These are phyloP conservation scores for Lates calcarifer DNA, from an alignment of 2,113 vertebrate genomes.

Conservation along the genomic window DNA sequence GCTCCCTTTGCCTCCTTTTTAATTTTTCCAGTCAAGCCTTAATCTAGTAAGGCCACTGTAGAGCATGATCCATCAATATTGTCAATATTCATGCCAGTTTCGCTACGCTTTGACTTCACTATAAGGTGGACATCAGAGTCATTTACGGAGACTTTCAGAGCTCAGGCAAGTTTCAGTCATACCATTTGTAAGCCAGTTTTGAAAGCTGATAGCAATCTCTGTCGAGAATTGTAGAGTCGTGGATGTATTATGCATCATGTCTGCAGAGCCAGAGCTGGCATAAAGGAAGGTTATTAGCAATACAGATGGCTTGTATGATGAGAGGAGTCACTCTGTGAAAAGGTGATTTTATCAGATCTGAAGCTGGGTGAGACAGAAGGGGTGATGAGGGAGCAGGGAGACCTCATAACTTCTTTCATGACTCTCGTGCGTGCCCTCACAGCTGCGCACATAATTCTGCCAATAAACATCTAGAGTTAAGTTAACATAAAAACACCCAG, in stretches of 20 bases:
- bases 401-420: conserved; percentile 12
- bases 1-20: conserved; percentile 35
- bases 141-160: conserved; percentile 13
- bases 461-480: conserved; percentile 18
- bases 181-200: conserved; percentile 12
- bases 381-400: conserved; percentile 9
- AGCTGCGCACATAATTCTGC: background rate
- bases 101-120: conserved; percentile 2
- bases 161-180: conserved; percentile 8
- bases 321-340: conserved; percentile 35
- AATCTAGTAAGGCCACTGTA: conserved; percentile 47
- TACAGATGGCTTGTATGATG: conserved; percentile 42
- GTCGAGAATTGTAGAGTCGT: conserved; percentile 17
- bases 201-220: conserved; percentile 26
- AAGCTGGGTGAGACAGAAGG: background rate
- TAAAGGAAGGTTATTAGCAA: conserved; percentile 26
- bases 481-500: conserved; percentile 28
- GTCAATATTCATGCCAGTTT: conserved; percentile 55
- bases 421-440: background rate
- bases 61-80: conserved; percentile 62
- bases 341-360: conserved; percentile 51
- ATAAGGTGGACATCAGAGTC: conserved; percentile 12
- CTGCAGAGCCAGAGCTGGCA: conserved; percentile 7
- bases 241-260: conserved; percentile 22
- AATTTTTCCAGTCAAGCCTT: conserved; percentile 55